Percentiles rank a stretch among this genome's conserved stretches.
These are phyloP conservation scores for Onchidella celtica DNA, from an alignment of 2,888 invertebrate genomes.

Conservation along the genomic window DNA sequence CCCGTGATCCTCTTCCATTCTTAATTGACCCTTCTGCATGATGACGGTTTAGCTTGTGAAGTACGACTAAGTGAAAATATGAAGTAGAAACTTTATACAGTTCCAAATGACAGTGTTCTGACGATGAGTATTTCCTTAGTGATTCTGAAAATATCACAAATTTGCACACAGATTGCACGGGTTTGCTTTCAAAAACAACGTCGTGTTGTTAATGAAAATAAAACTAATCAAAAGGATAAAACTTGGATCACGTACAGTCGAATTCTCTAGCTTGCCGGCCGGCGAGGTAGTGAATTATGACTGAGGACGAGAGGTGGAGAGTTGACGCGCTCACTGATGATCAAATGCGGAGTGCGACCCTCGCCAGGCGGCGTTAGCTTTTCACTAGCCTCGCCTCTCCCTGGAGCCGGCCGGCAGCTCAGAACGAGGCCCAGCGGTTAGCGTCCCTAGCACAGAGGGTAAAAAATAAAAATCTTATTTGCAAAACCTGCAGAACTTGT, in stretches of 20 bases:
- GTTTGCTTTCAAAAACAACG: slow-evolving; percentile 32
- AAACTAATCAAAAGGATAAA: background rate
- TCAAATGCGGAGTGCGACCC: background rate
- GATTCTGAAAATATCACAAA: background rate
- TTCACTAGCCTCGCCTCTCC: background rate
- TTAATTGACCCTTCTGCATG: slow-evolving; percentile 24
- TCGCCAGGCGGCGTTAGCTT: background rate
- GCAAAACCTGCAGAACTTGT: background rate
- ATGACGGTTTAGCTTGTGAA: background rate
- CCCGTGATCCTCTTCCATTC: slow-evolving; percentile 1
- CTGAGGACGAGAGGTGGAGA: background rate
- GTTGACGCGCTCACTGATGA: background rate
- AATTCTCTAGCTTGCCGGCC: slow-evolving; percentile 21
- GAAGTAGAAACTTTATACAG: background rate
- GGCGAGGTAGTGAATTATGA: background rate
- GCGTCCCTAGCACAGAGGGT: background rate
- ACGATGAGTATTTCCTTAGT: background rate
- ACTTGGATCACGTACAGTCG: background rate
- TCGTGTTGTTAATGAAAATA: slow-evolving; percentile 20
- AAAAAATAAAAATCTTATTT: background rate
- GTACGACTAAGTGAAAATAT: background rate
- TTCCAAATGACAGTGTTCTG: too few relatives aligned
- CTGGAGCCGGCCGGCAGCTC: background rate
- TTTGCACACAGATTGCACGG: background rate
- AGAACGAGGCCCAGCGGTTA: background rate